Percentiles rank a stretch among this genome's conserved stretches.
Conservation (phyloP, 2,888 invertebrate genomes). For the Melangyna quadrimaculata region DNA sequence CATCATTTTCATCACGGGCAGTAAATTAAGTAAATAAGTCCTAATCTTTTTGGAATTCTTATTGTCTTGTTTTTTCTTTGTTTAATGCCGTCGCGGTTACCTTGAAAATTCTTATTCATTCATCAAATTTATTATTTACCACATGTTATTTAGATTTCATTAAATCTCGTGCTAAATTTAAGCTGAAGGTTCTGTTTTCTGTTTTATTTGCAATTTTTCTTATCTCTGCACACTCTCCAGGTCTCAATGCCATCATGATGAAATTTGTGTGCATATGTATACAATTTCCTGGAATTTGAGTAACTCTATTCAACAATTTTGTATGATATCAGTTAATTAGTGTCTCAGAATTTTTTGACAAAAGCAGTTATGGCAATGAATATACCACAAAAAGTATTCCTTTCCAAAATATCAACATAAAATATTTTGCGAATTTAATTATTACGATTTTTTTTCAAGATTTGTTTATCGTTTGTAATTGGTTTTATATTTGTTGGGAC, state of each 20-base stretch:
- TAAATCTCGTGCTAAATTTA: neutral
- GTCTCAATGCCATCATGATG: neutral
- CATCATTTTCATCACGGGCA: neutral
- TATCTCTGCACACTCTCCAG: neutral
- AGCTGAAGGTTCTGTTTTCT: neutral
- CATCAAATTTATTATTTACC: neutral
- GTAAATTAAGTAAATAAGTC: neutral
- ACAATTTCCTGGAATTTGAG: neutral
- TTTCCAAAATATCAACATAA: neutral
- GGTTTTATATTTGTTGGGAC: neutral
- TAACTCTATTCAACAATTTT: neutral
- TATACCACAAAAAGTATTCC: neutral
- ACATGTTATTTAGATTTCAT: neutral
- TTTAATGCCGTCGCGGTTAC: neutral
- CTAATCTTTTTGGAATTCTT: neutral
- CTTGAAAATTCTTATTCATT: no score
- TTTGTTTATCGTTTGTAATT: neutral
- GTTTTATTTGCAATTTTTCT: neutral
- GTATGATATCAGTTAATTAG: neutral
- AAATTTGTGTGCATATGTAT: neutral
- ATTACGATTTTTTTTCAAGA: neutral
- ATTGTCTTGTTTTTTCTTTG: neutral
- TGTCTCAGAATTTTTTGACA: neutral
- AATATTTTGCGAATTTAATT: neutral
- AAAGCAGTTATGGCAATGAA: neutral